Conservation (phyloP, 37 sponge, comb jelly and placozoan genomes). For the Chondrosia reniformis region DNA sequence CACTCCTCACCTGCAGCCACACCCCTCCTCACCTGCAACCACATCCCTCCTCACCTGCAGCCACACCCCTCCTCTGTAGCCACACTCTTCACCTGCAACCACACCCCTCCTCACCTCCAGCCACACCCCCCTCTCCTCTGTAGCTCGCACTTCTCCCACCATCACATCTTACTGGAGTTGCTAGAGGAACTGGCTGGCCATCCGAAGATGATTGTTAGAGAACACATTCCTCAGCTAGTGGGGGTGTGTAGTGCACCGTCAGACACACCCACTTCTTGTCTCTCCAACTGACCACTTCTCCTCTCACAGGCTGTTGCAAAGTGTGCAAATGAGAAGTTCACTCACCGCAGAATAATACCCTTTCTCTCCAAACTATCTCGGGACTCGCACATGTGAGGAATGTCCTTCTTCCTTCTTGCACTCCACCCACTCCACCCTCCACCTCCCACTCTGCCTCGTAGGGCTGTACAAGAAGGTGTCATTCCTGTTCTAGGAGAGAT, state of each 20-base stretch:
- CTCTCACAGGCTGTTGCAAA: slow-evolving; percentile 39
- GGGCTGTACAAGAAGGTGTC: slow-evolving; percentile 59
- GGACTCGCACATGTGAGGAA: slow-evolving; percentile 64
- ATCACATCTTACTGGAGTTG: slow-evolving; percentile 28
- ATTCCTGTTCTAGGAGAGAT: slow-evolving; percentile 65
- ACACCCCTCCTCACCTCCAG: too few species aligned
- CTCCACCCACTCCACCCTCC: not conserved
- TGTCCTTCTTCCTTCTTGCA: not conserved
- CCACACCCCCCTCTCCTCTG: not conserved
- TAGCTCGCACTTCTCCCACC: slow-evolving; percentile 14
- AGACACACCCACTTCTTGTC: slow-evolving; percentile 4
- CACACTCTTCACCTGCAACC: too few species aligned
- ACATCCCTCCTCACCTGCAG: too few species aligned
- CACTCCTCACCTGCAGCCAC: too few species aligned
- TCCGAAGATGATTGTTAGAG: slow-evolving; percentile 60
- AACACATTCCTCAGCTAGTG: slow-evolving; percentile 45
- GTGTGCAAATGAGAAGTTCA: slow-evolving; percentile 47
- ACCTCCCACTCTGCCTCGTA: slow-evolving; percentile 10
- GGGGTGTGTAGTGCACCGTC: slow-evolving; percentile 40
- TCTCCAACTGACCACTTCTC: too few species aligned
- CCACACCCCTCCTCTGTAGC: too few species aligned
- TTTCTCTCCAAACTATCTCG: slow-evolving; percentile 58
- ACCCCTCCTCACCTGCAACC: too few species aligned
- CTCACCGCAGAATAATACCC: slow-evolving; percentile 50
- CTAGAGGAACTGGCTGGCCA: slow-evolving; percentile 52